These are phyloP conservation scores for Papilio xuthus DNA, from an alignment of 1,140 invertebrate species.

Conservation along the genomic window DNA sequence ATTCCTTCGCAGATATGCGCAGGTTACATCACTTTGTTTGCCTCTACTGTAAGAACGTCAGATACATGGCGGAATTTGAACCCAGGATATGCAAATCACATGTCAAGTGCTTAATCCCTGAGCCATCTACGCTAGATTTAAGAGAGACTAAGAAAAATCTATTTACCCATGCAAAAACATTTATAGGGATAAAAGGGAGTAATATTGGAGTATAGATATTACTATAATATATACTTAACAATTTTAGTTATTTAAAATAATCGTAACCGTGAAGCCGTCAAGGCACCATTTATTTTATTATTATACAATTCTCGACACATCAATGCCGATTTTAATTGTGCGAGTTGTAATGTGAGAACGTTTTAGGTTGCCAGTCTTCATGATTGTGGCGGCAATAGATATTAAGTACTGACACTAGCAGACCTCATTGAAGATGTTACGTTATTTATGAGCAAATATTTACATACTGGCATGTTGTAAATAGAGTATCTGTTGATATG, in stretches of 20 bases:
- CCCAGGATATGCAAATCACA: too few species aligned
- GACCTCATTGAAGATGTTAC: not conserved
- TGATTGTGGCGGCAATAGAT: slow-evolving; percentile 6
- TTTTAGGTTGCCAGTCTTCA: slow-evolving; percentile 30
- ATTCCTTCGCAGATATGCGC: too few species aligned
- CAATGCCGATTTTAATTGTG: slow-evolving; percentile 56
- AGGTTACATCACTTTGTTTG: too few species aligned
- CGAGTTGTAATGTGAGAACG: slow-evolving; percentile 50
- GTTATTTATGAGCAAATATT: not conserved
- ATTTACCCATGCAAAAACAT: not conserved
- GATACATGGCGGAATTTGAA: too few species aligned
- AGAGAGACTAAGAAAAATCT: too few species aligned
- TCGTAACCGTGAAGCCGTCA: slow-evolving; percentile 49
- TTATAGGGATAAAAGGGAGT: not conserved
- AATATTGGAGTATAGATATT: slow-evolving; percentile 29
- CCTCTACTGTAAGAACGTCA: too few species aligned
- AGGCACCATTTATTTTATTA: slow-evolving; percentile 49
- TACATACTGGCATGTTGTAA: not conserved
- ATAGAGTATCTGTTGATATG: not conserved
- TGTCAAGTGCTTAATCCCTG: too few species aligned
- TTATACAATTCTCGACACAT: slow-evolving; percentile 46
- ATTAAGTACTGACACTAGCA: not conserved
- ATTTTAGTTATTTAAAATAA: slow-evolving; percentile 56
- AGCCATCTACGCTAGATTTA: too few species aligned
- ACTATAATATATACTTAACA: slow-evolving; percentile 38